A percentile compares a stretch with the other conserved stretches of the same genome.
These are phyloP conservation scores for Spea multiplicata DNA, from an alignment of 2,113 vertebrate species.

Conservation along the genomic window DNA sequence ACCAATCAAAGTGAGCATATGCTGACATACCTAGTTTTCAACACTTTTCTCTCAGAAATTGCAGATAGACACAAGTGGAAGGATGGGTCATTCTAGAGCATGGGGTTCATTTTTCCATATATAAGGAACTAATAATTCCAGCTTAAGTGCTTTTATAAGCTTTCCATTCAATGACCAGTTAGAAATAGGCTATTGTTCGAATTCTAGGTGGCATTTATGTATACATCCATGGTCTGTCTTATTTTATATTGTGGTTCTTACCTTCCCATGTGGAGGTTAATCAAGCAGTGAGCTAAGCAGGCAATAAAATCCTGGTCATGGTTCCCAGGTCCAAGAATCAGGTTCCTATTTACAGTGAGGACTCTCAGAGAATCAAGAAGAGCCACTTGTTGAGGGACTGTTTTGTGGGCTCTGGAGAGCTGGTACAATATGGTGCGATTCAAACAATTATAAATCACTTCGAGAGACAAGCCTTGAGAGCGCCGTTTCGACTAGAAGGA, in stretches of 20 bases:
- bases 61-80: too few relatives aligned
- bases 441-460: slow-evolving; percentile 93
- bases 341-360: slow-evolving; percentile 92
- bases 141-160: too few relatives aligned
- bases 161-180: too few relatives aligned
- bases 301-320: slow-evolving; percentile 97
- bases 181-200: too few relatives aligned
- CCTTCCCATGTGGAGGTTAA: slow-evolving; percentile 92
- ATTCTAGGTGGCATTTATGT: too few relatives aligned
- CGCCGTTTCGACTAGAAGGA: slow-evolving; percentile 84
- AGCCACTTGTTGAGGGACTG: slow-evolving; percentile 93
- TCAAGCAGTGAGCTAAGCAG: slow-evolving; percentile 92
- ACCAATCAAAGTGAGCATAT: too few relatives aligned
- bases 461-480: slow-evolving; percentile 90
- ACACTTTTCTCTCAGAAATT: too few relatives aligned
- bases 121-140: too few relatives aligned
- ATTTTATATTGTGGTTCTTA: slow-evolving; percentile 52
- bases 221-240: too few relatives aligned
- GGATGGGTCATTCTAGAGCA: too few relatives aligned
- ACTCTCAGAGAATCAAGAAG: slow-evolving; percentile 89
- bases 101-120: too few relatives aligned
- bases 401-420: slow-evolving; percentile 94
- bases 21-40: too few relatives aligned
- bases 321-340: slow-evolving; percentile 93
- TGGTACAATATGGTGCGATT: slow-evolving; percentile 98